Base-by-base conservation (phyloP, 2,888 invertebrate species). In the Hylaea fasciaria region DNA sequence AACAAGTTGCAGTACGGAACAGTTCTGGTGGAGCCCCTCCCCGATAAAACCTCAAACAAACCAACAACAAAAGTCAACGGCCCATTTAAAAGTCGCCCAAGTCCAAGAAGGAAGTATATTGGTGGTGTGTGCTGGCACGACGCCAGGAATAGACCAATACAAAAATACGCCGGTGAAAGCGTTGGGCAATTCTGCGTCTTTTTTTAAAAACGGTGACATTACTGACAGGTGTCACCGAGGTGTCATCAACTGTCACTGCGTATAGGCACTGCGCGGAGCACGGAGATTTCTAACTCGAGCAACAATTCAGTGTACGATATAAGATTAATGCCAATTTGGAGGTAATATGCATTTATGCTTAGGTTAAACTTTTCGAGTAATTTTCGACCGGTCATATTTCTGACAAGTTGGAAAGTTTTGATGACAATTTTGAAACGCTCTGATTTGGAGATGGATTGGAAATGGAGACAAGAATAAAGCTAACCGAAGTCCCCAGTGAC, bases 91-190 rank as follows among this genome's bases (percentile, higher is more conserved):
- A 65, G 72, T 74, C 70, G 51, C 52, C 64, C 50, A 54, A 53
- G 60, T 54, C 62, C 53, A 51, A 67, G 67, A 69, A 75, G 78
- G 77, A 73, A 76, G 66, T 47, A 61, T 56, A 61, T 60, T 45
- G 51, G 32, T 13, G 13, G 35, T 43, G 14, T 44, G 62, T 53
- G 13, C 69, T 77, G 77, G 77, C 70, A 35, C 14, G 9, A 5
- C 28, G 78, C 77, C 77, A 77, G 53, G 40, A 52, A 49, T 56
- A 52, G 62, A 65, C 69, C 53, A 68, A 75, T 76, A 72, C 76
- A 50, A 54, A 46, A 61, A 61, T 61, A 61, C 51, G 17, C 10
- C 43, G 22, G 55, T 10, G 53, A 47, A 49, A 46, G 37, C 52
- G 22, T 61, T 61, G 47, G 52, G 56, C 44, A 61, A 61, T 41